These are phyloP conservation scores for Gymnocypris eckloni DNA, from an alignment of 2,797 vertebrate species.

Conservation along the genomic window DNA sequence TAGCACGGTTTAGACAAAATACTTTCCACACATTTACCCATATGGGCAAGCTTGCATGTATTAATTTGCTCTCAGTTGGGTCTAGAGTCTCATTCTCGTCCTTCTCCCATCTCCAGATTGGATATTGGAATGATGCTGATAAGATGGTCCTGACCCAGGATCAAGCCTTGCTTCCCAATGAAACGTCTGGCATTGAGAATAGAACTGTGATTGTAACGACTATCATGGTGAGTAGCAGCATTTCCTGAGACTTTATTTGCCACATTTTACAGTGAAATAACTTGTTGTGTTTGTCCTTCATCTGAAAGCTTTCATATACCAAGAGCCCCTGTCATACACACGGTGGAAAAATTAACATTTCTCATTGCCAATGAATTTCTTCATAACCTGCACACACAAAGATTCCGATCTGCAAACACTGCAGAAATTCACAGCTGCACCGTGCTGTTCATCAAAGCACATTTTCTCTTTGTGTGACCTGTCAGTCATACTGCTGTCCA, in stretches of 20 bases:
- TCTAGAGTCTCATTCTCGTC: slow-evolving; percentile 16
- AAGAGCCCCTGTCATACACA: slow-evolving; percentile 41
- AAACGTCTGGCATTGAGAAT: slow-evolving; percentile 94
- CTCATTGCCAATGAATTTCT: slow-evolving; percentile 6
- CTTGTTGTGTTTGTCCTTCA: slow-evolving; percentile 45
- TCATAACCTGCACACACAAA: slow-evolving; percentile 37
- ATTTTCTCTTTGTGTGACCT: slow-evolving; percentile 42
- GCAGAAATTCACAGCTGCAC: slow-evolving; percentile 24
- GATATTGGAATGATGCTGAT: slow-evolving; percentile 99
- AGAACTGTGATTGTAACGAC: slow-evolving; percentile 97
- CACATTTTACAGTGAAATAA: slow-evolving; percentile 4
- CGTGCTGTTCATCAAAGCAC: slow-evolving; percentile 34
- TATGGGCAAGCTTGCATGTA: not conserved
- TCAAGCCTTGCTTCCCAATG: slow-evolving; percentile 89
- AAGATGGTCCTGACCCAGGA: slow-evolving; percentile 97
- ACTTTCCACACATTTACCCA: not conserved
- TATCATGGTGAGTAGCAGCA: slow-evolving; percentile 89
- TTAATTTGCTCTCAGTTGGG: slow-evolving; percentile 17
- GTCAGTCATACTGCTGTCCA: slow-evolving; percentile 54
- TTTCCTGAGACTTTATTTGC: slow-evolving; percentile 12
- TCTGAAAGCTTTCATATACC: slow-evolving; percentile 49
- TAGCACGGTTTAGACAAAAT: not conserved
- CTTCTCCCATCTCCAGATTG: slow-evolving; percentile 81
- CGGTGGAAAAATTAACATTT: slow-evolving; percentile 16
- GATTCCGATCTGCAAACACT: slow-evolving; percentile 40